Evolutionary conservation across 2,888 invertebrate species (phyloP), one percentile per base, ranked within the genome.

Genomic region (Carabus problematicus): DNA sequence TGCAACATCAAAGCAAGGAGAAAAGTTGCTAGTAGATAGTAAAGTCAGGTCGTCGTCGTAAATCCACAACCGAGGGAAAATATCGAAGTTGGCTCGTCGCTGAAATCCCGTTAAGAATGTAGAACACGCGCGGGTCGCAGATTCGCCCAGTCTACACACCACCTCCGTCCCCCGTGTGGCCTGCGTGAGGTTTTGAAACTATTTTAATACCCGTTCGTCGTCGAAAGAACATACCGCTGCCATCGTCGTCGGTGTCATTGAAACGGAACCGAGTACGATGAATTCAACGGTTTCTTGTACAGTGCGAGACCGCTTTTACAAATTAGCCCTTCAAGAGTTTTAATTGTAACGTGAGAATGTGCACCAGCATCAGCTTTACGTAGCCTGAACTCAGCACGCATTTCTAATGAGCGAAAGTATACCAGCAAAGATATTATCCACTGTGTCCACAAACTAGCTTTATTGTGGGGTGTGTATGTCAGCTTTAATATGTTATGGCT

Each of bases 101-200:
- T 12, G 56, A n/a, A 18, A 52, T 9, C 14, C 29, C 58, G 47
- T 14, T 43, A 58, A 66, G 66, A 66, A 66, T 66, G 56, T 58
- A 29, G 66, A 66, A 47, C 66, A 58, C 58, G 66, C 58, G 40
- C 18, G 9, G 41, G 29, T 58, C 66, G 66, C 66, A 66, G 66
- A 66, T 66, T 66, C 66, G 47, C 47, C 16, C 66, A 29, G 29
- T 29, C 29, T 29, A 29, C 29, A 29, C n/a, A n/a, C n/a, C n/a
- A 29, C 29, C 29, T 3, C 6, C 29, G 29, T 6, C 29, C 2
- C 6, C 29, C 6, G 3, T 6, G 29, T 29, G 29, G 3, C 29
- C 29, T 29, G 47, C 52, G 16, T 9, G 29, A 41, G 40, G 66
- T 58, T 66, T 58, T 41, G 39, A 56, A 66, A 66, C 66, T 66